Base-by-base conservation (phyloP, 2,113 vertebrate species). In the Pangasianodon hypophthalmus region DNA sequence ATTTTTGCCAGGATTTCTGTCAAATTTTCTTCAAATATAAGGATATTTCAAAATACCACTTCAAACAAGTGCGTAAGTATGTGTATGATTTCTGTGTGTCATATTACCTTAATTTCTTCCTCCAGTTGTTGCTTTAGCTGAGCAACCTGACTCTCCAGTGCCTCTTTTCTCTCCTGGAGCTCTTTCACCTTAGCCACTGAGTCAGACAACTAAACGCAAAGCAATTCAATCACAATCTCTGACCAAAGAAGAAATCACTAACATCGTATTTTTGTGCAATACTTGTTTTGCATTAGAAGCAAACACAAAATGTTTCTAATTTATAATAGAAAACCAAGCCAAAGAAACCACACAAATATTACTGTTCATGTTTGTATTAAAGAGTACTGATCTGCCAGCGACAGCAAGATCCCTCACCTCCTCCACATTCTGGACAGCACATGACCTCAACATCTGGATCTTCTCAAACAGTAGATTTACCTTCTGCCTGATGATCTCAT, bases 381-480 rank as follows among this genome's bases (percentile, higher is more conserved):
- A 32, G 4, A 58, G 3, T n/a, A 60, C 48, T 26, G 29, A 75
- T 73, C 56, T 88, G 79, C 41, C 80, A 81, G 26, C 95, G 64
- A 91, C 91, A 62, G 52, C 13, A 79, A 62, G 21, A 81, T 60
- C 71, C 92, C 96, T 91, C 48, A 91, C 90, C 93, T 97, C 97
- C 94, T 96, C 97, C 0, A 95, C 86, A 46, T 94, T 96, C 87
- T 96, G 96, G 56, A 96, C 95, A 88, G 97, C 96, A 92, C 96
- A 96, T 92, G 97, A 98, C 94, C 97, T 99, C 90, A 99, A 94
- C 67, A 96, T 97, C 94, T 97, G 97, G 94, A 99, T 97, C 94
- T 96, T 97, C 93, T 98, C 96, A 93, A 99, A 97, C 92, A 99
- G 96, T 92, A 97, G 92, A 93, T 97, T 96, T 88, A 99, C 98